Base-by-base conservation (phyloP, 1,140 invertebrate genomes). In the Diprion similis region DNA sequence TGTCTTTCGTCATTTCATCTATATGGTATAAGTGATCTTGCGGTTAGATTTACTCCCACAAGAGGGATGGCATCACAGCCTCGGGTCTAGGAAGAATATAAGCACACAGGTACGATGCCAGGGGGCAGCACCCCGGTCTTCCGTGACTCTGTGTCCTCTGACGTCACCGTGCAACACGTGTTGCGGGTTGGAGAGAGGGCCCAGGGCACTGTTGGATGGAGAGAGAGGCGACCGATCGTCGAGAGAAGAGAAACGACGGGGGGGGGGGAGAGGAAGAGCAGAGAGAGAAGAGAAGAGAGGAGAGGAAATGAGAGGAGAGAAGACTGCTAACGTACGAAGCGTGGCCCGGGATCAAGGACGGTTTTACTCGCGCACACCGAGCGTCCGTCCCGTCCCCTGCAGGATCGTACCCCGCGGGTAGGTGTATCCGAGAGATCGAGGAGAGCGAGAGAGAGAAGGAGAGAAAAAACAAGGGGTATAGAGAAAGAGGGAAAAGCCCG, bases 331-430 rank as follows among this genome's bases (percentile, higher is more conserved):
- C 82, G 79, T 79, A 77, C 82, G 79, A 79, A 85, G 81, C 83
- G 84, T 85, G 85, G 82, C 83, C 84, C 81, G 77, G 84, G 85
- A 86, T 86, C 85, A 86, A 85, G 85, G 85, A 86, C 84, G 84
- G 83, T 85, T 85, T 84, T 85, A 85, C 84, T 86, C 83, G 84
- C 81, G 78, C 77, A 78, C 24, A 37, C 24, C 24, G 24, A 37
- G 24, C 24, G 24, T 37, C 24, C 24, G 24, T 37, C 24, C 24
- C 24, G 24, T 37, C 24, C 24, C 24, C 24, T 37, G 24, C 24
- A 37, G 24, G 24, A 37, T 37, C 24, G 24, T 37, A 77, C 80
- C 73, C 71, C 75, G 73, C 24, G 24, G 24, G 24, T 37, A 37
- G 24, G 24, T 37, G 24, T 37, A 37, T 6, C 24, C 24, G 24